A percentile compares a stretch with the other conserved stretches of the same genome.
These are phyloP conservation scores for Drosophila parvula DNA, from an alignment of 1,140 invertebrate species.

Conservation along the genomic window DNA sequence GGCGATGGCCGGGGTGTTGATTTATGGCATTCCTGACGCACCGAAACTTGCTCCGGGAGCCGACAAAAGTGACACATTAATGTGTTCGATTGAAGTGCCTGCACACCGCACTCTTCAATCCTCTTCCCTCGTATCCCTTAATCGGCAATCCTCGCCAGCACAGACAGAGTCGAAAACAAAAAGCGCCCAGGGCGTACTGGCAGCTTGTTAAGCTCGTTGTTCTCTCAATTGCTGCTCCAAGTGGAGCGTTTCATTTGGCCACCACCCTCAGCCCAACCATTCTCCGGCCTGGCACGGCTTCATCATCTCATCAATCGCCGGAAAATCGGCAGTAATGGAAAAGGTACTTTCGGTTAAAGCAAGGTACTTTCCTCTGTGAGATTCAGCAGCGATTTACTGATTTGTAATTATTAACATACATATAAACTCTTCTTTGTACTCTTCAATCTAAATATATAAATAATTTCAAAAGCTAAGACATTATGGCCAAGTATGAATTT, in stretches of 20 bases:
- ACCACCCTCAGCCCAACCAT: neutral
- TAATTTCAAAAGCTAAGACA: too few relatives aligned
- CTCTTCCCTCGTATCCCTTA: neutral
- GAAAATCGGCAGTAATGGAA: neutral
- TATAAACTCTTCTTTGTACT: too few relatives aligned
- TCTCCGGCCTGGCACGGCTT: neutral
- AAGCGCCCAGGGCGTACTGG: slow-evolving; percentile 42
- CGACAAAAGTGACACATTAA: slow-evolving; percentile 69
- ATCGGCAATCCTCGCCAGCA: slow-evolving; percentile 18
- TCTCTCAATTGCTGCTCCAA: slow-evolving; percentile 70
- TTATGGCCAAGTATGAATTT: neutral
- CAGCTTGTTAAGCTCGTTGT: slow-evolving; percentile 78
- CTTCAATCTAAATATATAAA: neutral
- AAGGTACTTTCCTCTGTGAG: neutral
- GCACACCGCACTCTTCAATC: neutral
- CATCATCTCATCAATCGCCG: slow-evolving; percentile 21
- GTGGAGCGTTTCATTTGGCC: slow-evolving; percentile 49
- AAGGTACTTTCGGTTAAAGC: neutral
- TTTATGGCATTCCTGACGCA: slow-evolving; percentile 70
- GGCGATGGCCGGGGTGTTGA: slow-evolving; percentile 65
- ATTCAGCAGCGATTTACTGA: too few relatives aligned
- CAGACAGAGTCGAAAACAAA: slow-evolving; percentile 24
- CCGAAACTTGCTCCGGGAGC: slow-evolving; percentile 45
- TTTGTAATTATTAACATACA: neutral
- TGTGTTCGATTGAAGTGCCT: slow-evolving; percentile 54